Percentiles rank a stretch among this genome's conserved stretches.
These are phyloP conservation scores for Lepus europaeus DNA, from an alignment of 2,113 vertebrate species.

Conservation along the genomic window DNA sequence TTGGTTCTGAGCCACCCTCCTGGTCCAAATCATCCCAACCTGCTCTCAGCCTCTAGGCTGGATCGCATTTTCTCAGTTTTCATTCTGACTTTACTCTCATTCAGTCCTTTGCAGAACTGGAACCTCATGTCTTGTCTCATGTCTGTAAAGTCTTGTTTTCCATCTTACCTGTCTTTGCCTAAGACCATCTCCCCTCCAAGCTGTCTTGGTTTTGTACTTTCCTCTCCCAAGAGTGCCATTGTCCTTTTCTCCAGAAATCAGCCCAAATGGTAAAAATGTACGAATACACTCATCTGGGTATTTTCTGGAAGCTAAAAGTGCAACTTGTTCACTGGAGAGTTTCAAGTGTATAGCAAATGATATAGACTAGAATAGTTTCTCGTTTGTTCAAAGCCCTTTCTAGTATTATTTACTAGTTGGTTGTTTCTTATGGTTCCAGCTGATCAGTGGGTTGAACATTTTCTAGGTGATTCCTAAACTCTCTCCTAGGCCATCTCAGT, in stretches of 20 bases:
- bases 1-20: not conserved
- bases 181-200: not conserved
- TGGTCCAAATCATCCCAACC: not conserved
- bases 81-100: not conserved
- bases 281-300: not conserved
- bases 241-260: not conserved
- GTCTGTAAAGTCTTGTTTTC: not conserved
- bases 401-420: not conserved
- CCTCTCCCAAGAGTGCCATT: not conserved
- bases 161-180: not conserved
- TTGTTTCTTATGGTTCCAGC: not conserved
- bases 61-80: not conserved
- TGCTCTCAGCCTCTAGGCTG: not conserved
- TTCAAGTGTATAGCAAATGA: slow-evolving; percentile 1
- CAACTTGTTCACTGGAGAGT: not conserved
- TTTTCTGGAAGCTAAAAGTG: not conserved
- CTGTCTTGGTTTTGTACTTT: not conserved
- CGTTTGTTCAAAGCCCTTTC: not conserved
- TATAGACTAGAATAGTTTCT: not conserved
- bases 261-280: not conserved
- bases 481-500: not conserved
- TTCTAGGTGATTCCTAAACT: not conserved
- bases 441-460: not conserved
- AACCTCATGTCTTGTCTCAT: not conserved
- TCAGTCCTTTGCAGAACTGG: not conserved